Base-by-base conservation (phyloP, 2,113 vertebrate species). In the Pantherophis guttatus region DNA sequence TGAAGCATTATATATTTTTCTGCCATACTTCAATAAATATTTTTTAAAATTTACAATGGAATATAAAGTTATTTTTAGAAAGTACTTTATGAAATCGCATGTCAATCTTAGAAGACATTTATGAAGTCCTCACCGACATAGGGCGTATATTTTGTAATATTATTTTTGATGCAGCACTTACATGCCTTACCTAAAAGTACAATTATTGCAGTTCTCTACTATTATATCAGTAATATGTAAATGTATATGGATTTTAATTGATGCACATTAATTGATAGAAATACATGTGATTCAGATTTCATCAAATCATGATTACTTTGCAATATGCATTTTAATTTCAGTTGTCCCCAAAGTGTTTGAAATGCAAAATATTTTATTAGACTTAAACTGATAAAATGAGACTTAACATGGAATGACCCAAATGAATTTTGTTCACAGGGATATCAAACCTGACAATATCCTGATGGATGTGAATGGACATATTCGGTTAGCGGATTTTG, bases 381-480 rank as follows among this genome's bases (percentile, higher is more conserved):
- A 85, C 2, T 52, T 62, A 48, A 75, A 26, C 5, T 19, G 10
- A 55, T 58, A 58, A 50, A 85, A 89, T 85, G 5, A 48, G 21
- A 65, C 29, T 75, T 75, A 48, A 44, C 2, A 88, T 70, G 33
- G 52, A 89, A 58, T 93, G 48, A 93, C 55, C 21, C 88, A 53
- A 88, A 91, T 92, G 6, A 91, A 8, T 97, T 94, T 95, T 12
- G 92, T 96, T 97, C 97, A 90, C 97, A 99, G 99, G 96, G 99
- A 99, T 97, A 99, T 99, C 94, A 99, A 99, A 94, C 99, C 99
- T 88, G 99, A 99, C 97, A 99, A 99, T 97, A 99, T 99, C 95
- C 97, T 99, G 95, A 97, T 99, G 98, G 99, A 99, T 97, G 98
- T 99, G 98, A 99, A 99, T 75, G 99, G 99, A 94, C 99, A 99